A percentile compares a stretch with the other conserved stretches of the same genome.
phyloP scores from a whole-genome alignment of 2,113 vertebrate genomes.

The Callopanchax toddi region DNA sequence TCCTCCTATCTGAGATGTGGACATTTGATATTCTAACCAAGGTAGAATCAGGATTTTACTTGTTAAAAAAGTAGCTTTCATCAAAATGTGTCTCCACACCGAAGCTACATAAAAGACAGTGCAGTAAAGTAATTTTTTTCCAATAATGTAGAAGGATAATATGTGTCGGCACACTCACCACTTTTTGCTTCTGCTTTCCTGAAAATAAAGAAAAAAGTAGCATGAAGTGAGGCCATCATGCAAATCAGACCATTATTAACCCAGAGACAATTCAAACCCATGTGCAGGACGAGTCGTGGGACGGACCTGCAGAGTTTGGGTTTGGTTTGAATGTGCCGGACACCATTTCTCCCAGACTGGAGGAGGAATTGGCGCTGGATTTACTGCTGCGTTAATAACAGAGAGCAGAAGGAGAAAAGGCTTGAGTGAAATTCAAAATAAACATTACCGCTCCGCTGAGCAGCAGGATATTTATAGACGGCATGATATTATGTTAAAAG shows the following conservation, averaged over 20 bases:
- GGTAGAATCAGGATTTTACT: too few relatives aligned
- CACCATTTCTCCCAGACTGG: slow-evolving; percentile 98
- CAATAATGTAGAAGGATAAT: too few relatives aligned
- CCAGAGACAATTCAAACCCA: neutral
- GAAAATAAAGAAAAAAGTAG: slow-evolving; percentile 40
- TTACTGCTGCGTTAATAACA: slow-evolving; percentile 79
- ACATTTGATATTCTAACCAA: too few relatives aligned
- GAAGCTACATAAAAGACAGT: too few relatives aligned
- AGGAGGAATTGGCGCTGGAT: slow-evolving; percentile 96
- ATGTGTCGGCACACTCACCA: slow-evolving; percentile 88
- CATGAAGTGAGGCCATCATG: neutral
- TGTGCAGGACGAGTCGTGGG: neutral
- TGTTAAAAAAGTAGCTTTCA: too few relatives aligned
- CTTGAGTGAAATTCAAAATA: too few relatives aligned
- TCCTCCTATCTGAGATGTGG: too few relatives aligned
- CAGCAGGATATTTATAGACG: too few relatives aligned
- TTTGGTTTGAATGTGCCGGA: slow-evolving; percentile 94
- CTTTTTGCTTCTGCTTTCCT: slow-evolving; percentile 99
- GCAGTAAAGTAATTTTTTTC: too few relatives aligned
- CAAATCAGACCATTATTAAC: neutral
- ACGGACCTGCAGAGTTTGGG: slow-evolving; percentile 89
- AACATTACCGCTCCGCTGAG: too few relatives aligned
- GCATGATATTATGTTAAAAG: too few relatives aligned
- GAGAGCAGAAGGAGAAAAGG: slow-evolving; percentile 7
- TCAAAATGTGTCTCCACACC: too few relatives aligned